Base-by-base conservation (phyloP, 1,140 invertebrate genomes). In the Phocides pigmalion region DNA sequence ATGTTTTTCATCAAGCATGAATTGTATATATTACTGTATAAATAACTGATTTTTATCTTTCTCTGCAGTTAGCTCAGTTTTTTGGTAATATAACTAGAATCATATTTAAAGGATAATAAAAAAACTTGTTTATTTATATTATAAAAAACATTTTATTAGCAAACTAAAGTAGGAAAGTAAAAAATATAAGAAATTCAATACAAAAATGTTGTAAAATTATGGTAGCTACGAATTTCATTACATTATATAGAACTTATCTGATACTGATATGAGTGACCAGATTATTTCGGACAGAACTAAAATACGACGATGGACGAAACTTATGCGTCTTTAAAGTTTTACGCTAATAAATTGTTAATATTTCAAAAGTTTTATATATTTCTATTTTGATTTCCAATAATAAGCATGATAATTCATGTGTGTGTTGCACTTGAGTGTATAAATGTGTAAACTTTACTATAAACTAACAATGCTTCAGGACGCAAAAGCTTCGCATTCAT, bases 81-180 rank as follows among this genome's bases (percentile, higher is more conserved):
- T n/a, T n/a, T n/a, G n/a, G n/a, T n/a, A n/a, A n/a, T n/a, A n/a
- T n/a, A n/a, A n/a, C n/a, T n/a, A n/a, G n/a, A n/a, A n/a, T n/a
- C n/a, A n/a, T 17, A 4, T 6, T 39, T 8, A 9, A 49, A 14
- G 6, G 42, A 28, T 65, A 74, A 73, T 72, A 62, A 82, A 80
- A 83, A 39, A 54, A n/a, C 49, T 44, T 17, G 49, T 25, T 62
- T 66, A 71, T 62, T 65, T 62, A 68, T 86, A 86, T 85, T 79
- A 84, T 77, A 82, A 90, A 51, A 88, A 90, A 89, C 88, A 88
- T 90, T 90, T 90, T 89, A 90, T 90, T 90, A 90, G 84, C 84
- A 89, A 89, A 86, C 81, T 88, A 83, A 88, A 81, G 82, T 88
- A 89, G 86, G 86, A 89, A 90, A 89, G 85, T 88, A 88, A 84